Evolutionary conservation across 1,140 invertebrate species (phyloP).

Genomic region (Calephelis nemesis): DNA sequence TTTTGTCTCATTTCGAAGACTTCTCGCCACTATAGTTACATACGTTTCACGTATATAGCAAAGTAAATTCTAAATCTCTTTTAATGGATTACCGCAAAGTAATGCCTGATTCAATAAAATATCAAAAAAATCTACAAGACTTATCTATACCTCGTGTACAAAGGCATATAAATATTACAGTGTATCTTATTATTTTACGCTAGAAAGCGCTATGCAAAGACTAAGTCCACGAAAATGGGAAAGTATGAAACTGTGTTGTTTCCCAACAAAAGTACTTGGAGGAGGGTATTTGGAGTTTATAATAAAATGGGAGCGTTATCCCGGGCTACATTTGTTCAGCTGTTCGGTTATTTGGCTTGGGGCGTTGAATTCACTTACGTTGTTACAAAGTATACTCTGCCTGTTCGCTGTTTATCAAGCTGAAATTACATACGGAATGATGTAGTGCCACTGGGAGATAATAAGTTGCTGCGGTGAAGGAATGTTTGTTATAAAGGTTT

Average conservation of each 20-base stretch:
- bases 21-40: too few relatives aligned
- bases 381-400: conserved; percentile 9
- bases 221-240: conserved; percentile 16
- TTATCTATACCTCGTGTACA: too few relatives aligned
- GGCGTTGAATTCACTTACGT: conserved; percentile 7
- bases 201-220: conserved; percentile 1
- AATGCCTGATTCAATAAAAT: too few relatives aligned
- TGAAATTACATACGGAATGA: background rate
- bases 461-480: background rate
- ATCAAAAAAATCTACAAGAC: too few relatives aligned
- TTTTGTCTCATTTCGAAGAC: too few relatives aligned
- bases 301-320: conserved; percentile 24
- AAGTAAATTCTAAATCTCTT: too few relatives aligned
- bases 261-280: conserved; percentile 21
- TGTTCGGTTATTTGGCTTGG: conserved; percentile 19
- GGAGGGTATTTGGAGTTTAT: conserved; percentile 21
- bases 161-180: background rate
- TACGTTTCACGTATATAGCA: too few relatives aligned
- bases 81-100: too few relatives aligned
- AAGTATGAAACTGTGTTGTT: conserved; percentile 15
- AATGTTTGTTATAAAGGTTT: background rate
- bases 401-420: conserved; percentile 7
- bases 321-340: conserved; percentile 23
- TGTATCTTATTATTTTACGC: conserved; percentile 12
- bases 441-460: background rate